These are phyloP conservation scores for Sturnus vulgaris DNA, from an alignment of 2,113 vertebrate species.

Conservation along the genomic window DNA sequence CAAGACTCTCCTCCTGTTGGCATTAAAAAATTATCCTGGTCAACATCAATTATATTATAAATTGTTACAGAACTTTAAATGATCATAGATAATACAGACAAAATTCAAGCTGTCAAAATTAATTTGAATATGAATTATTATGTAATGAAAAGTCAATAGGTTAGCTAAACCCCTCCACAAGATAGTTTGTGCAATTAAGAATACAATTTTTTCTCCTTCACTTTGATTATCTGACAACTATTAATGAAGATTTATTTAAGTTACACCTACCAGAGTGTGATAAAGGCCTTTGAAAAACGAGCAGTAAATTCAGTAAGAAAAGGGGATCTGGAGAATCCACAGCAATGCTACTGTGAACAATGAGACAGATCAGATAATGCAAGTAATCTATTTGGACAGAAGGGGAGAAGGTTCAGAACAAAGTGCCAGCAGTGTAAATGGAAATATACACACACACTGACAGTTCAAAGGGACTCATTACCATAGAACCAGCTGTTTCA, in stretches of 20 bases:
- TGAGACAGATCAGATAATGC: slow-evolving; percentile 6
- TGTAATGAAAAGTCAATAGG: not conserved
- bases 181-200: not conserved
- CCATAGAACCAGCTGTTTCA: slow-evolving; percentile 27
- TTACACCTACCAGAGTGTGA: not conserved
- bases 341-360: not conserved
- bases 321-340: not conserved
- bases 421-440: slow-evolving; percentile 46
- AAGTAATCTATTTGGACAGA: slow-evolving; percentile 52
- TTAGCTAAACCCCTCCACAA: not conserved
- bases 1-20: not conserved
- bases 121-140: slow-evolving; percentile 2
- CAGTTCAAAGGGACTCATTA: slow-evolving; percentile 54
- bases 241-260: not conserved
- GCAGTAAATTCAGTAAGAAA: not conserved
- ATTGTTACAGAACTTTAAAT: not conserved
- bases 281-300: not conserved
- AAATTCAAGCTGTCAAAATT: slow-evolving; percentile 15
- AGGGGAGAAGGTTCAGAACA: slow-evolving; percentile 41
- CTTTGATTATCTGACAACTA: not conserved
- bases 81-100: not conserved
- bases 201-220: not conserved
- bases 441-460: slow-evolving; percentile 15
- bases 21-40: not conserved
- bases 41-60: not conserved